A percentile compares a stretch with the other conserved stretches of the same genome.
These are phyloP conservation scores for Holocentrus rufus DNA, from an alignment of 2,797 vertebrate species.

Conservation along the genomic window DNA sequence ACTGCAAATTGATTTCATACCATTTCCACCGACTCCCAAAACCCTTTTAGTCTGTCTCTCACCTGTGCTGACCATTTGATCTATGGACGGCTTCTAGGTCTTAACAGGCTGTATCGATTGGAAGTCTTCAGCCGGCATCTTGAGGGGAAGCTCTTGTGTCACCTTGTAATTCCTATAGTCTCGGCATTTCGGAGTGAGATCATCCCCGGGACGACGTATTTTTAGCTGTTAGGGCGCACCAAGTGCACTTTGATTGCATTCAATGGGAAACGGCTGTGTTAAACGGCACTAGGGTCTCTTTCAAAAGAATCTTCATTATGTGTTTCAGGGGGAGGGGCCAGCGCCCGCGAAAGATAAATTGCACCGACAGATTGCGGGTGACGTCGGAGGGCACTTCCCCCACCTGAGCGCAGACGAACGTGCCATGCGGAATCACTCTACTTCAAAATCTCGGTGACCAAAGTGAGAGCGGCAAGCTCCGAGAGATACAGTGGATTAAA, in stretches of 20 bases:
- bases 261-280: conserved; percentile 54
- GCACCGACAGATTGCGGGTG: conserved; percentile 31
- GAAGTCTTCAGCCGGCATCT: conserved; percentile 57
- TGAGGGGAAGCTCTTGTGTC: conserved; percentile 63
- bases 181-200: conserved; percentile 63
- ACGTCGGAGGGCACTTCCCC: conserved; percentile 32
- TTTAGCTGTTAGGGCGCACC: conserved; percentile 51
- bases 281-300: conserved; percentile 58
- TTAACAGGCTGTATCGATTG: conserved; percentile 79
- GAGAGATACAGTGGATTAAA: conserved; percentile 14
- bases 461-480: conserved; percentile 9
- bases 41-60: conserved; percentile 76
- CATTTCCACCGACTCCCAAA: conserved; percentile 74
- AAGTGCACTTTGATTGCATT: conserved; percentile 65
- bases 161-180: conserved; percentile 71
- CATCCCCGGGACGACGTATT: conserved; percentile 53
- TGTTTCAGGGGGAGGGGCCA: conserved; percentile 30
- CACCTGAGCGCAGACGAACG: conserved; percentile 33
- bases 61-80: conserved; percentile 74
- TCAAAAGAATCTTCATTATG: conserved; percentile 37
- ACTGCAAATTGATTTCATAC: conserved; percentile 79
- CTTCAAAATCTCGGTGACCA: conserved; percentile 6
- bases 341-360: conserved; percentile 42
- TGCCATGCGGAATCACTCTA: conserved; percentile 3
- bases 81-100: conserved; percentile 67